Conservation (phyloP, 2,113 vertebrate species). For the Struthio camelus region DNA sequence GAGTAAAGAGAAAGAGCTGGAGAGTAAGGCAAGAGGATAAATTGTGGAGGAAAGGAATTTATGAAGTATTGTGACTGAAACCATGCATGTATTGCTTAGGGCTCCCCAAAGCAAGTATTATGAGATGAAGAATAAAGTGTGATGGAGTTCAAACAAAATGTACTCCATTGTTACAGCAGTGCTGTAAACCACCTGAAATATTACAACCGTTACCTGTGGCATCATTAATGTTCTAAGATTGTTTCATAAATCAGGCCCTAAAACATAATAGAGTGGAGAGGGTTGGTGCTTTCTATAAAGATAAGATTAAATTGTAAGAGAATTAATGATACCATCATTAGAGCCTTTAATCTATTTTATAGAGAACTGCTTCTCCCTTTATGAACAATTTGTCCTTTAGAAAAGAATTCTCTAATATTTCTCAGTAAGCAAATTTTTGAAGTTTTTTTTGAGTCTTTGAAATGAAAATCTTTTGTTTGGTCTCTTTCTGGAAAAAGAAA, state of each 20-base stretch:
- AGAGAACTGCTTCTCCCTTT: slow-evolving; percentile 53
- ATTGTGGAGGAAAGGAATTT: not conserved
- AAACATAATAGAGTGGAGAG: slow-evolving; percentile 51
- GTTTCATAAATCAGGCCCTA: slow-evolving; percentile 63
- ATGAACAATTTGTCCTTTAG: slow-evolving; percentile 65
- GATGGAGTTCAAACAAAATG: slow-evolving; percentile 2
- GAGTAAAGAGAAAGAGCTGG: not conserved
- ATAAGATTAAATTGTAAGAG: slow-evolving; percentile 57
- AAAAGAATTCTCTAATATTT: slow-evolving; percentile 43
- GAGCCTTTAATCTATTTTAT: slow-evolving; percentile 65
- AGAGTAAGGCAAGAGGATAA: not conserved
- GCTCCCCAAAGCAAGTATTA: not conserved
- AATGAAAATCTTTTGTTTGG: not conserved
- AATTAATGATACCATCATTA: slow-evolving; percentile 67
- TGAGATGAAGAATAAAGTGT: slow-evolving; percentile 2
- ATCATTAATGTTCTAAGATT: slow-evolving; percentile 42
- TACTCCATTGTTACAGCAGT: not conserved
- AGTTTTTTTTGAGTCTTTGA: not conserved
- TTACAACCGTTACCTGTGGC: slow-evolving; percentile 29
- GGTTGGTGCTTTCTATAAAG: slow-evolving; percentile 45
- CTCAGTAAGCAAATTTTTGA: slow-evolving; percentile 7
- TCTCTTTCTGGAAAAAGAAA: not conserved
- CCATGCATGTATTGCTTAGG: not conserved
- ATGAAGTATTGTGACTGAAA: not conserved
- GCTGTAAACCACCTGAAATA: slow-evolving; percentile 49